phyloP scores from a whole-genome alignment of 2,797 vertebrate genomes.

The Ctenopoma multispine region DNA sequence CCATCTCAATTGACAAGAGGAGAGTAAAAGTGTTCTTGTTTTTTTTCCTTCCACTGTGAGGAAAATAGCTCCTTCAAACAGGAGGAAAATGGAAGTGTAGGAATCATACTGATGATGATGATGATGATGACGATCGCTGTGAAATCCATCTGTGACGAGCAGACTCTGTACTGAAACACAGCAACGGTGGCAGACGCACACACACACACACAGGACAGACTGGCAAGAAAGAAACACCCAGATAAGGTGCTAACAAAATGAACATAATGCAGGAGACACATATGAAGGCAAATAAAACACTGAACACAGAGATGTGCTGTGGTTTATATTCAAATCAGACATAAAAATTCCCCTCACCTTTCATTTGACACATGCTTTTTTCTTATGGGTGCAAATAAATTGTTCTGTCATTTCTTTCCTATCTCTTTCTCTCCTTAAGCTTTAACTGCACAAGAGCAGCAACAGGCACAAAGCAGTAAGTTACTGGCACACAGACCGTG shows the following conservation, averaged over 20 bases:
- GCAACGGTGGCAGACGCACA: slow-evolving; percentile 10
- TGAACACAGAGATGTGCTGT: background rate
- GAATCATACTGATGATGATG: slow-evolving; percentile 40
- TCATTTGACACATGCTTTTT: slow-evolving; percentile 23
- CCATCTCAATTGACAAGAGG: slow-evolving; percentile 35
- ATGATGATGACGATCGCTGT: background rate
- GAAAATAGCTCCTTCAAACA: slow-evolving; percentile 54
- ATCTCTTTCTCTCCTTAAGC: background rate
- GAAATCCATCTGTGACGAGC: slow-evolving; percentile 36
- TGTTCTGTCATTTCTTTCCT: background rate
- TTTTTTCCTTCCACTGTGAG: slow-evolving; percentile 41
- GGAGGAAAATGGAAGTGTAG: slow-evolving; percentile 38
- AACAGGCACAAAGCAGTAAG: too few species aligned
- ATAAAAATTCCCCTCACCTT: slow-evolving; percentile 1
- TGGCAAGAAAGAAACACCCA: background rate
- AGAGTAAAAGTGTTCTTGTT: slow-evolving; percentile 34
- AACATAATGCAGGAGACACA: background rate
- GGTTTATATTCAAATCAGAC: background rate
- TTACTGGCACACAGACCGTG: background rate
- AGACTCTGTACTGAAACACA: background rate
- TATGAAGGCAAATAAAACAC: background rate
- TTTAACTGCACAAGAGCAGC: too few species aligned
- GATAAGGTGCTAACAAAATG: background rate
- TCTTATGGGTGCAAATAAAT: slow-evolving; percentile 18
- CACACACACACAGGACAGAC: background rate